phyloP scores from a whole-genome alignment of 37 sponge, comb jelly and placozoan species.

The Oscarella lobularis region DNA sequence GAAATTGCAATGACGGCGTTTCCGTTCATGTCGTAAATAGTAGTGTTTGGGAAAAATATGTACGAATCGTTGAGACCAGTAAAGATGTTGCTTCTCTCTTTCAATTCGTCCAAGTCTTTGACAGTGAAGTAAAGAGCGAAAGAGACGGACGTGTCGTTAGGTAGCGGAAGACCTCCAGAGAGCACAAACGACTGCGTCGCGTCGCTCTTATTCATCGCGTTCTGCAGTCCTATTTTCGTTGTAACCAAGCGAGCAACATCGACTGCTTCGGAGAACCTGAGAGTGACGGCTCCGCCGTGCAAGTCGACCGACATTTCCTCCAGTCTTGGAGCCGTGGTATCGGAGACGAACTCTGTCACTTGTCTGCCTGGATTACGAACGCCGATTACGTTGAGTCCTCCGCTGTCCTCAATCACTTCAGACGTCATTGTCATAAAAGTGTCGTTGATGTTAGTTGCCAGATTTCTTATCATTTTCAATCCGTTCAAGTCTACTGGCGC shows the following conservation, averaged over 20 bases:
- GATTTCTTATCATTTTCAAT: conserved; percentile 27
- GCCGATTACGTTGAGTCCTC: neutral
- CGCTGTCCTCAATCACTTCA: conserved; percentile 34
- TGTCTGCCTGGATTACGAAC: neutral
- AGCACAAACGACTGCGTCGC: neutral
- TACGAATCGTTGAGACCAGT: conserved; percentile 21
- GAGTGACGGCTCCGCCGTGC: neutral
- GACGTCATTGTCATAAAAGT: conserved; percentile 51
- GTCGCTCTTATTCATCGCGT: neutral
- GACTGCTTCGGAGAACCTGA: conserved; percentile 64
- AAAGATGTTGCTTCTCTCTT: neutral
- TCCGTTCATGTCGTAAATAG: conserved; percentile 61
- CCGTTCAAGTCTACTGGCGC: conserved; percentile 23
- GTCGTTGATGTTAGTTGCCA: conserved; percentile 50
- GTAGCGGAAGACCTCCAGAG: neutral
- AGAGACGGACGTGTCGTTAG: neutral
- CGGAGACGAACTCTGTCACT: neutral
- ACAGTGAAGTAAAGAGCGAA: neutral
- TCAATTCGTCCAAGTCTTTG: neutral
- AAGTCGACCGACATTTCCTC: neutral
- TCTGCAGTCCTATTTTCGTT: conserved; percentile 36
- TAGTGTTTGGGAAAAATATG: conserved; percentile 16
- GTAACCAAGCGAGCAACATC: conserved; percentile 36
- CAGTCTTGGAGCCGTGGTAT: conserved; percentile 1
- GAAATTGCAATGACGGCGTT: conserved; percentile 26